Conservation (phyloP, 2,113 vertebrate species). For the Leucosticte australis region DNA sequence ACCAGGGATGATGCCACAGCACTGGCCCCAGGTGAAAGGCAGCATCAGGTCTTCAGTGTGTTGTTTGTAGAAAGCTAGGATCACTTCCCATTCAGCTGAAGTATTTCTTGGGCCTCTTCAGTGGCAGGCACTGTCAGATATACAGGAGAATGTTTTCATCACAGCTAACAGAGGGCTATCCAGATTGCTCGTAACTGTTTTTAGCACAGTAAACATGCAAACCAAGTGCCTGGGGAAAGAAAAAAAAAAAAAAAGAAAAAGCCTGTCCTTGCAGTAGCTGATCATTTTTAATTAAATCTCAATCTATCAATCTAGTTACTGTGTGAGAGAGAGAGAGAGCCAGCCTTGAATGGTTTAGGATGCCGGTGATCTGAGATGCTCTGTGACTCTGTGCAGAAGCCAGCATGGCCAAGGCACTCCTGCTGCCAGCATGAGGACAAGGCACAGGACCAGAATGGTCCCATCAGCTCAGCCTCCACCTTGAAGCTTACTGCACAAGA, state of each 20-base stretch:
- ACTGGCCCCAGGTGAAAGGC: background rate
- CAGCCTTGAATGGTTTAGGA: background rate
- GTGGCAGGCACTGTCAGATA: constrained; percentile 17
- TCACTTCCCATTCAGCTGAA: background rate
- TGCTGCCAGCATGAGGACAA: background rate
- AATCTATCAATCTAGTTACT: constrained; percentile 28
- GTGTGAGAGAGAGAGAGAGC: background rate
- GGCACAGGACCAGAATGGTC: background rate
- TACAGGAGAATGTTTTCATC: constrained; percentile 58
- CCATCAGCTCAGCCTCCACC: background rate
- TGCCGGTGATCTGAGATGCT: background rate
- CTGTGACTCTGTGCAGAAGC: background rate
- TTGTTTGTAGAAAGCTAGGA: background rate
- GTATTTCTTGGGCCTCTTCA: background rate
- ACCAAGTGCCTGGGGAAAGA: constrained; percentile 27
- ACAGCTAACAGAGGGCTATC: constrained; percentile 65
- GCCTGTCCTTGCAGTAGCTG: background rate
- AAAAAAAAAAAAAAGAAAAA: background rate
- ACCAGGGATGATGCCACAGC: background rate
- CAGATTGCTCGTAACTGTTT: constrained; percentile 67
- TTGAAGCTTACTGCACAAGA: fast-evolving
- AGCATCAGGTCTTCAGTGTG: background rate
- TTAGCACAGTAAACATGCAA: constrained; percentile 69
- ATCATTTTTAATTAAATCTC: constrained; percentile 58
- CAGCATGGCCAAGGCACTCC: background rate